Evolutionary conservation across 1,140 invertebrate genomes (phyloP).

Genomic region (Bathynomus jamesi): DNA sequence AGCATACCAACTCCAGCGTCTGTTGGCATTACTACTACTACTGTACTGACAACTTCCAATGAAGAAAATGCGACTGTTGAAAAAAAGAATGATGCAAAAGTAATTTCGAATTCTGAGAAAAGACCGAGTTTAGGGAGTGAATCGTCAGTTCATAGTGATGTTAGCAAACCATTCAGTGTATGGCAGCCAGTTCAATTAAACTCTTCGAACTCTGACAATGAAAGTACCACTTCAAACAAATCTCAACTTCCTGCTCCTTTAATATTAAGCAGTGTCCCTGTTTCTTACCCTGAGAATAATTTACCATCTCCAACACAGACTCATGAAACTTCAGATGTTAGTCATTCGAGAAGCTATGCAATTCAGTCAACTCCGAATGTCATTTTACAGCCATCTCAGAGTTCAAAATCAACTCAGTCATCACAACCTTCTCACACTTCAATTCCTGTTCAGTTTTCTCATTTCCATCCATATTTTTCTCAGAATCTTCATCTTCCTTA

Average conservation of each 20-base stretch:
- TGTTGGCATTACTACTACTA: too few species aligned
- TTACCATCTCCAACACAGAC: too few species aligned
- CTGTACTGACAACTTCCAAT: too few species aligned
- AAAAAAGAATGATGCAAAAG: too few species aligned
- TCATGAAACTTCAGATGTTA: too few species aligned
- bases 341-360: too few species aligned
- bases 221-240: background rate
- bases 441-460: background rate
- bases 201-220: background rate
- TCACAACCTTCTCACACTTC: background rate
- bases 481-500: background rate
- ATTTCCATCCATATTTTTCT: background rate
- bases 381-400: background rate
- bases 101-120: background rate
- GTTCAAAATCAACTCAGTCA: background rate
- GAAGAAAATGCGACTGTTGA: too few species aligned
- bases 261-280: background rate
- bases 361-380: background rate
- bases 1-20: background rate
- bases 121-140: background rate
- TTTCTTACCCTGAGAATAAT: background rate
- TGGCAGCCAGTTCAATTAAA: background rate
- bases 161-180: background rate
- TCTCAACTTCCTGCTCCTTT: background rate
- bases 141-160: background rate